Base-by-base conservation (phyloP, 2,797 vertebrate species). In the Cetoscarus ocellatus region DNA sequence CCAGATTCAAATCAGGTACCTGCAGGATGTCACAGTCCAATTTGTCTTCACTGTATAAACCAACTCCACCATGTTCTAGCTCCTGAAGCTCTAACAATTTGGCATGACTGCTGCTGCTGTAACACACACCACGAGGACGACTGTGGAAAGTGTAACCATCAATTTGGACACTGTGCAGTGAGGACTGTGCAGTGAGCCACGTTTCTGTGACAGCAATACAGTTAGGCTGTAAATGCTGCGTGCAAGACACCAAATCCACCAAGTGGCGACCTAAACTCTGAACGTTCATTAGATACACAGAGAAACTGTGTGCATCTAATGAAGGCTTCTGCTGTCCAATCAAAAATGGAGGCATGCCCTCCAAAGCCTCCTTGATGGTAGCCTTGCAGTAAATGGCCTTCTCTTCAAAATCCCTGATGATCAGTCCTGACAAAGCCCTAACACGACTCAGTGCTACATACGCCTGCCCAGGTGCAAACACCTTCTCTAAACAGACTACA, bases 201-300 rank as follows among this genome's bases (percentile, higher is more conserved):
- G 58, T 68, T 61, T 74, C 45, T 56, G 58, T 61, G 14, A 67
- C 39, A 67, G 45, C 58, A 61, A 67, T 74, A 56, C 63, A 61
- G 45, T 74, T 61, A 74, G 34, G 51, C 8, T 60, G 55, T 34
- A 53, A 60, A 53, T 59, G 55, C 49, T 73, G 35, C 38, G 49
- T 65, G 10, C 62, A 61, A 11, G 13, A 4, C 7, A 45, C 36
- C 15, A 71, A 56, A 56, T 56, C 60, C 9, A 43, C 0, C 5
- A 65, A 34, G 43, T 72, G 47, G 8, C 6, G 4, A 0, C 1
- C 11, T 13, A 64, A 48, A 53, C 19, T 53, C 15, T 73, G 63
- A 10, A 66, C 40, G 59, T 60, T 63, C 45, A 62, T 63, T 44
- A 61, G 50, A 67, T 61, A 67, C 38, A 74, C 43, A 38, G 27